Evolutionary conservation across 2,797 vertebrate genomes (phyloP).

Genomic region (Anguilla marmorata): DNA sequence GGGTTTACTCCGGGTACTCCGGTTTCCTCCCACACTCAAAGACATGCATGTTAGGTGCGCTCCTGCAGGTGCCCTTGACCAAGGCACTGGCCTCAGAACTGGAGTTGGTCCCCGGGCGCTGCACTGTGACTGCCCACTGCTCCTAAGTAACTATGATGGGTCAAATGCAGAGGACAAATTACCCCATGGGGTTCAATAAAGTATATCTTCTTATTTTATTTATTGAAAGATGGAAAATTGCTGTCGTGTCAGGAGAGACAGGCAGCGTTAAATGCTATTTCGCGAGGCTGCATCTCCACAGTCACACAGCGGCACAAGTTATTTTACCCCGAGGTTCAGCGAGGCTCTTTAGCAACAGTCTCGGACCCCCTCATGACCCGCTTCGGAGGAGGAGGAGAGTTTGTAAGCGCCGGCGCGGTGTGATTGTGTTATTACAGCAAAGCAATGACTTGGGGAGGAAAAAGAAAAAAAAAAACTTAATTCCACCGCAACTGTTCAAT

Average conservation of each 20-base stretch:
- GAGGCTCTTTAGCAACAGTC: background rate
- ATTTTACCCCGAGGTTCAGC: background rate
- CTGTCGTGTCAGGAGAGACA: background rate
- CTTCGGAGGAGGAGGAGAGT: background rate
- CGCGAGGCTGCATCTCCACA: background rate
- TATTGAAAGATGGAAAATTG: background rate
- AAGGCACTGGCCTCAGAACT: too few relatives aligned
- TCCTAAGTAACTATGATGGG: too few relatives aligned
- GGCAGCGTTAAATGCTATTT: background rate
- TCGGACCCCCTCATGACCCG: background rate
- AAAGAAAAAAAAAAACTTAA: background rate
- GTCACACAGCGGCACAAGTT: background rate
- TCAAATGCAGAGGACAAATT: too few relatives aligned
- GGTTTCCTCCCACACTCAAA: too few relatives aligned
- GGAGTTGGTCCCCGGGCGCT: too few relatives aligned
- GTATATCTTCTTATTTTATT: too few relatives aligned
- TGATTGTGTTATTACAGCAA: background rate
- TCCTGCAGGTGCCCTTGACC: too few relatives aligned
- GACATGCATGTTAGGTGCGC: too few relatives aligned
- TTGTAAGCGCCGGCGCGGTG: background rate
- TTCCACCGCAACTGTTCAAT: conserved; percentile 1
- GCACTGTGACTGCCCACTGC: too few relatives aligned
- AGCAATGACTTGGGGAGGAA: background rate
- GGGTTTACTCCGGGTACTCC: too few relatives aligned
- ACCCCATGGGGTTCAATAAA: too few relatives aligned